phyloP scores from a whole-genome alignment of 1,140 invertebrate species.

The Drosophila quadrilineata region DNA sequence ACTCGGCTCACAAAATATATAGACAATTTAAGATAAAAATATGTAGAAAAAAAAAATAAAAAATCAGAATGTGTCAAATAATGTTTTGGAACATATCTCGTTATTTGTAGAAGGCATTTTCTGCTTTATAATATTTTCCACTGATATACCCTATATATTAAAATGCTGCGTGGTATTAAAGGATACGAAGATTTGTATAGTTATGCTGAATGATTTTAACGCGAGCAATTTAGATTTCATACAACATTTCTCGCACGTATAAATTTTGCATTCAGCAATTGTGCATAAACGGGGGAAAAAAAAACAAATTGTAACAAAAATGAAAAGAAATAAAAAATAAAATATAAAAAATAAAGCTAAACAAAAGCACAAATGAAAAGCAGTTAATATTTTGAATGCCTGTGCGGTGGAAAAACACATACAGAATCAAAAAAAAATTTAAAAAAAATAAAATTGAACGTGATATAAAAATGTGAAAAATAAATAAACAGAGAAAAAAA shows the following conservation, averaged over 20 bases:
- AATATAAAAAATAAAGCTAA: neutral
- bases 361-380: constrained; percentile 51
- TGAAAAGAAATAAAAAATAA: neutral
- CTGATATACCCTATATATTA: too few species aligned
- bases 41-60: neutral
- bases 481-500: constrained; percentile 58
- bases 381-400: constrained; percentile 61
- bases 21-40: neutral
- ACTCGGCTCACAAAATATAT: neutral
- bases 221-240: constrained; percentile 58
- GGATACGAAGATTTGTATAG: neutral
- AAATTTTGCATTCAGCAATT: constrained; percentile 32
- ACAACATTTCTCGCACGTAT: constrained; percentile 42
- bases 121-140: too few species aligned
- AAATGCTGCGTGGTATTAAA: too few species aligned
- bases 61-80: too few species aligned
- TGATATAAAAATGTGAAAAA: constrained; percentile 50
- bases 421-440: too few species aligned
- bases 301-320: constrained; percentile 10
- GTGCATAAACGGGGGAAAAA: neutral
- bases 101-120: too few species aligned
- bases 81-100: too few species aligned
- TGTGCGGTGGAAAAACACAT: constrained; percentile 16
- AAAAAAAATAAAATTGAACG: too few species aligned
- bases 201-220: constrained; percentile 21